Evolutionary conservation across 2,888 invertebrate genomes (phyloP).

Genomic region (Tribolium freemani): DNA sequence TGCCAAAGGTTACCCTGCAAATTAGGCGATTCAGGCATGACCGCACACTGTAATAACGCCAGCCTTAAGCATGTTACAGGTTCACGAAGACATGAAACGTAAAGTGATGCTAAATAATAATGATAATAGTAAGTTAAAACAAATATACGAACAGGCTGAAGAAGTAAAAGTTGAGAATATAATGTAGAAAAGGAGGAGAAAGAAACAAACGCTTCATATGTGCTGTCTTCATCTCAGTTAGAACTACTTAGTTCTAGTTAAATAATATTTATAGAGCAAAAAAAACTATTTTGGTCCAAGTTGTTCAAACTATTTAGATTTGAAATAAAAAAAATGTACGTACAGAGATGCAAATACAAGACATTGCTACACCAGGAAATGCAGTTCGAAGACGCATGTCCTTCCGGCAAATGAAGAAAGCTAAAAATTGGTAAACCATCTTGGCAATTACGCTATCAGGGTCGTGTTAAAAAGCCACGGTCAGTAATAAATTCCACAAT

Average conservation of each 20-base stretch:
- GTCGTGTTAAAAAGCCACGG: constrained; percentile 16
- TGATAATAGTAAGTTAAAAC: too few species aligned
- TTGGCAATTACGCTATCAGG: constrained; percentile 7
- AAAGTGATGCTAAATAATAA: constrained; percentile 33
- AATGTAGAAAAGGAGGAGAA: too few species aligned
- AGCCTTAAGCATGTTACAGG: constrained; percentile 35
- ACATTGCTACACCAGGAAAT: not conserved
- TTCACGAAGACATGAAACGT: constrained; percentile 43
- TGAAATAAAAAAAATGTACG: too few species aligned
- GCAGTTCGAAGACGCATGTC: not conserved
- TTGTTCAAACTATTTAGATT: too few species aligned
- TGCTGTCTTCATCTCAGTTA: too few species aligned
- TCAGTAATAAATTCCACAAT: constrained; percentile 35
- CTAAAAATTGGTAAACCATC: constrained; percentile 20
- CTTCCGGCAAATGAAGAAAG: constrained; percentile 8
- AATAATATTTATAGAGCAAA: too few species aligned
- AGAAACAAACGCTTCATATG: too few species aligned
- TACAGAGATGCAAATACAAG: too few species aligned
- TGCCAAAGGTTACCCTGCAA: constrained; percentile 32
- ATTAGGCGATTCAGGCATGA: constrained; percentile 42
- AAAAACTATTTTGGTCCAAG: too few species aligned
- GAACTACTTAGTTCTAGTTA: too few species aligned
- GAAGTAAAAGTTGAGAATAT: too few species aligned
- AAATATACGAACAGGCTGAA: too few species aligned
- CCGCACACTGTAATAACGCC: constrained; percentile 37